These are phyloP conservation scores for Lerema accius DNA, from an alignment of 1,140 invertebrate genomes.

Conservation along the genomic window DNA sequence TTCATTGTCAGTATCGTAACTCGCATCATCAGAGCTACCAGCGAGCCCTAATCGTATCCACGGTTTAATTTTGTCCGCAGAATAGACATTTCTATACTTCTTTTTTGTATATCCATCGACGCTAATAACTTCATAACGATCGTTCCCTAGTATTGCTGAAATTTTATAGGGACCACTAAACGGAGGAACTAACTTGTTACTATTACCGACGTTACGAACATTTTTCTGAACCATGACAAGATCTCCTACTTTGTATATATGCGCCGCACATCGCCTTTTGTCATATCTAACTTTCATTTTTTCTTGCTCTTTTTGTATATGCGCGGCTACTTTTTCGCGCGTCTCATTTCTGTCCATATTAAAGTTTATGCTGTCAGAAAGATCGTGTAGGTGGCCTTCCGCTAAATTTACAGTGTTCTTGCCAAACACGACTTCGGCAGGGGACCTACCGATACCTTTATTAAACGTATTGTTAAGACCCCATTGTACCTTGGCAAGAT, in stretches of 20 bases:
- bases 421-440: constrained; percentile 24
- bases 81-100: constrained; percentile 24
- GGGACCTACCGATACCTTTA: constrained; percentile 14
- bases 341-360: neutral
- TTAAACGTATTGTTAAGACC: constrained; percentile 21
- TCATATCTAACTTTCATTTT: constrained; percentile 17
- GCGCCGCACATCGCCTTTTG: constrained; percentile 12
- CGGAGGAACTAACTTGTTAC: constrained; percentile 10
- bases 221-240: constrained; percentile 16
- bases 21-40: constrained; percentile 4
- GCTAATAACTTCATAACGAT: constrained; percentile 19
- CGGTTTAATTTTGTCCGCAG: constrained; percentile 22
- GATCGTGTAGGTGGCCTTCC: constrained; percentile 11
- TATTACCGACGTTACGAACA: constrained; percentile 3
- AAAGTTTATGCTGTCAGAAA: neutral
- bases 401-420: constrained; percentile 16
- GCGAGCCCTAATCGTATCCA: constrained; percentile 14
- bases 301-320: constrained; percentile 7
- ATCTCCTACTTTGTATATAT: constrained; percentile 15
- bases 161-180: constrained; percentile 12
- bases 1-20: neutral
- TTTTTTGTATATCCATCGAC: constrained; percentile 2
- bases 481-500: constrained; percentile 12
- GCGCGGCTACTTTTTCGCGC: neutral
- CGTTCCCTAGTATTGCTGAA: constrained; percentile 1